Conservation (phyloP, 2,888 invertebrate species). For the Phengaris arion region DNA sequence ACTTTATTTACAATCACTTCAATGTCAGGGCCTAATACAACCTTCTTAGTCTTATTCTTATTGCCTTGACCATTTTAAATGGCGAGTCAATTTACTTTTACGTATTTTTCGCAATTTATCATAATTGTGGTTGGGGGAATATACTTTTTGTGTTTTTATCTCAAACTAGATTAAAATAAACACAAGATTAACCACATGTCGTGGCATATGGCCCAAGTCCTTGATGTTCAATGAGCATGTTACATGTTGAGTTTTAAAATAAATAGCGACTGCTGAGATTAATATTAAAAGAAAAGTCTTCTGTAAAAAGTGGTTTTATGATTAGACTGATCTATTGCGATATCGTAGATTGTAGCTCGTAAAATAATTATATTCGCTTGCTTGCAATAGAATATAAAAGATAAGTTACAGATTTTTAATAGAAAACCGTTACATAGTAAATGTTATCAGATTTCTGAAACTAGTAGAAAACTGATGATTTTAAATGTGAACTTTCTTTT, state of each 20-base stretch:
- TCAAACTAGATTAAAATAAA: conserved; percentile 12
- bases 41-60: background rate
- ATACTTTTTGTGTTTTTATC: background rate
- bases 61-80: conserved; percentile 7
- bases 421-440: no score
- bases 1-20: conserved; percentile 18
- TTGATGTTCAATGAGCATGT: conserved; percentile 5
- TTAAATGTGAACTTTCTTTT: no score
- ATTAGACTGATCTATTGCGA: no score
- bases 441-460: no score
- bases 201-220: conserved; percentile 17
- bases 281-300: no score
- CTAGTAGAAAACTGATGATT: no score
- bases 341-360: no score
- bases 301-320: no score
- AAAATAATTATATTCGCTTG: no score
- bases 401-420: no score
- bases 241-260: background rate
- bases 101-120: conserved; percentile 11
- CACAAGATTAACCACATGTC: conserved; percentile 7
- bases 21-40: conserved; percentile 11
- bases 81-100: conserved; percentile 19
- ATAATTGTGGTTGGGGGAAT: background rate
- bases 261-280: no score
- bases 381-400: no score